Evolutionary conservation across 2,113 vertebrate species (phyloP), one percentile per base, ranked within the genome.

Genomic region (Rhodinocichla rosea): DNA sequence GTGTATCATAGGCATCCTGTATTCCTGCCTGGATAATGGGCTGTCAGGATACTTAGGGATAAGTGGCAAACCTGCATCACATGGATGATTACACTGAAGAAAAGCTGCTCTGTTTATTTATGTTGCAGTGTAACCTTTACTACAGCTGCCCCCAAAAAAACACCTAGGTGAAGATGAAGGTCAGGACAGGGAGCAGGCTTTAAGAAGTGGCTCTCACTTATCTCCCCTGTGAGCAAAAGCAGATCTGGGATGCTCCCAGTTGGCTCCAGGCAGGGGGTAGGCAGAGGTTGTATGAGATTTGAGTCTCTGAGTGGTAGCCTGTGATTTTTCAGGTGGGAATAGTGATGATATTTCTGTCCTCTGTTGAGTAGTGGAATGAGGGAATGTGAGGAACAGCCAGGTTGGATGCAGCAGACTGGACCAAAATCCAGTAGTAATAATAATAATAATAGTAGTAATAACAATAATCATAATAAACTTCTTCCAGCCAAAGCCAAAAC

Each of bases 11-110:
- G 44, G 44, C 59, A 0, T 92, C 49, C 76, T 73, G 57, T 40
- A 47, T 89, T 93, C 73, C 68, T 88, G 92, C 44, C 70, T 90
- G 88, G 77, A 68, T 90, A 83, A 77, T 62, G 60, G 92, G 77
- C 81, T 82, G 77, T 91, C 74, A 73, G 91, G 83, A 60, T 95
- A 78, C 88, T 93, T 95, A 92, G 3, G 62, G 95, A 53, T 90
- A 90, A 90, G 57, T 71, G 79, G 77, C 95, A 92, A 83, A 90
- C 71, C 71, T 93, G 90, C 64, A 74, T 53, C 82, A 67, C 19
- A 2, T 42, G 67, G 67, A 53, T 79, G 55, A 82, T 73, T 79
- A 63, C 27, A 22, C 75, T 1, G 4, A 92, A 70, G 80, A 89
- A 89, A 83, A 64, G 55, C 33, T 7, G 11, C 47, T 69, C 59